These are phyloP conservation scores for Drepanosiphum platanoidis DNA, from an alignment of 2,888 invertebrate species.

Conservation along the genomic window DNA sequence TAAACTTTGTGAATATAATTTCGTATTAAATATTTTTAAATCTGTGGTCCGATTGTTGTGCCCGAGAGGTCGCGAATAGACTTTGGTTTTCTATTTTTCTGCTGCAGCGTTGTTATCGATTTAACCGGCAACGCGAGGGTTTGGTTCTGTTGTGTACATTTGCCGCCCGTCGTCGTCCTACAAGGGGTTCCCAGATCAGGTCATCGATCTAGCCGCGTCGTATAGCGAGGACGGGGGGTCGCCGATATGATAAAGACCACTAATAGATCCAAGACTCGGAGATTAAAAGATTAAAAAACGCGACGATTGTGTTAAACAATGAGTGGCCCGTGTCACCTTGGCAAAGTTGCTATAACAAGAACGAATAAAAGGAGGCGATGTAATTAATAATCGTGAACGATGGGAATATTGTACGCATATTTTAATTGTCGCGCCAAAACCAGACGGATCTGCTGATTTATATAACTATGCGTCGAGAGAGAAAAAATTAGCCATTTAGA, in stretches of 20 bases:
- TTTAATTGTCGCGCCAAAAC: no score
- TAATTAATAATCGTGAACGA: not conserved
- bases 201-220: not conserved
- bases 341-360: not conserved
- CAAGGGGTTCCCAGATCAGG: slow-evolving; percentile 33
- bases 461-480: no score
- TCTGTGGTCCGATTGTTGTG: no score
- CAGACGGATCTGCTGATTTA: no score
- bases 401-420: no score
- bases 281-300: no score
- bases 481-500: no score
- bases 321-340: not conserved
- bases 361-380: not conserved
- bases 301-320: not conserved
- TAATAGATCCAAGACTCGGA: not conserved
- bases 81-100: slow-evolving; percentile 52
- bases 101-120: slow-evolving; percentile 22
- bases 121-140: slow-evolving; percentile 5
- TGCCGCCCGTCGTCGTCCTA: not conserved
- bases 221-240: not conserved
- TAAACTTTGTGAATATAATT: no score
- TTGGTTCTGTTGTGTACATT: not conserved
- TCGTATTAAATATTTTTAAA: no score
- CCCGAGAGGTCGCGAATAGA: no score
- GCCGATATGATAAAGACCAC: not conserved